A percentile compares a stretch with the other conserved stretches of the same genome.
These are phyloP conservation scores for Hypsibius dujardini DNA, from an alignment of 1,140 invertebrate species.

Conservation along the genomic window DNA sequence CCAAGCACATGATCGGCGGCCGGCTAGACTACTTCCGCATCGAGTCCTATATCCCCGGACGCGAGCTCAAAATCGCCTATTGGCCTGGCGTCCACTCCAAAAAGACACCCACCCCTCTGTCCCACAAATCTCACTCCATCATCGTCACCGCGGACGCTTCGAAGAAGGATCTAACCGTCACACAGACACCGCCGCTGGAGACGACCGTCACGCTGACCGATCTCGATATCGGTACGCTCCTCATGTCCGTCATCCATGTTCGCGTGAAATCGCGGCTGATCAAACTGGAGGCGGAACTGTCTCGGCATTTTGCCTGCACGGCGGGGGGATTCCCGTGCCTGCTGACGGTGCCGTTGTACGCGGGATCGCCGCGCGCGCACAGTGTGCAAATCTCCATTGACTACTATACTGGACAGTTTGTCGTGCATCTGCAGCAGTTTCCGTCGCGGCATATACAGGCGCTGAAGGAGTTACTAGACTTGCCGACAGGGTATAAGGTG, in stretches of 20 bases:
- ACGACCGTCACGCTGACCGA: slow-evolving; percentile 56
- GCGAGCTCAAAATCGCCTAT: slow-evolving; percentile 71
- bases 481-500: background rate
- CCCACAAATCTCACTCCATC: slow-evolving; percentile 16
- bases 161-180: slow-evolving; percentile 19
- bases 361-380: background rate
- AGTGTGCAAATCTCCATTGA: background rate
- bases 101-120: slow-evolving; percentile 11
- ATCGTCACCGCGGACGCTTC: background rate
- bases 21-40: slow-evolving; percentile 61
- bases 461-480: background rate
- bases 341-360: background rate
- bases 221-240: slow-evolving; percentile 73
- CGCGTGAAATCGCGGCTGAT: slow-evolving; percentile 59
- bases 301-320: background rate
- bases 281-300: slow-evolving; percentile 60
- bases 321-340: background rate
- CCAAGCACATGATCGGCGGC: slow-evolving; percentile 28
- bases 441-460: background rate
- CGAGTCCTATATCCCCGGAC: slow-evolving; percentile 75
- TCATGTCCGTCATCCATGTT: slow-evolving; percentile 94
- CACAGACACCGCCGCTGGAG: slow-evolving; percentile 35
- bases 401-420: slow-evolving; percentile 14
- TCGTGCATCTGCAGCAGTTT: background rate
- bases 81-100: slow-evolving; percentile 48